Evolutionary conservation across 2,113 vertebrate species (phyloP).

Genomic region (Antigone vipio): DNA sequence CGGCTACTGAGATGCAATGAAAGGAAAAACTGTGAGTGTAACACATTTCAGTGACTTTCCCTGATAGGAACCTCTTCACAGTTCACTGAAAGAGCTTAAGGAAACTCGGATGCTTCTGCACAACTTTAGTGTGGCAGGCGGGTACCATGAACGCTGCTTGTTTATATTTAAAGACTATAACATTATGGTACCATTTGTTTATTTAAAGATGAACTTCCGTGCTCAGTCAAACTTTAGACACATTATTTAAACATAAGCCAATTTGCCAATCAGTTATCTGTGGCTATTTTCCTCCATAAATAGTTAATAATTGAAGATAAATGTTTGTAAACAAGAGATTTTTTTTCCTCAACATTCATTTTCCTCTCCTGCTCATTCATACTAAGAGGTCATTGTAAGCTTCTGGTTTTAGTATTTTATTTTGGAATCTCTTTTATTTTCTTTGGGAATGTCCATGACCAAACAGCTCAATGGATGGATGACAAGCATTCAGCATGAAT

Average conservation of each 20-base stretch:
- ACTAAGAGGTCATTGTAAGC: neutral
- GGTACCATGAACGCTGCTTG: neutral
- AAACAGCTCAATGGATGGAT: neutral
- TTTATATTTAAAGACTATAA: constrained; percentile 66
- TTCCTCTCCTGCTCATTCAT: constrained; percentile 5
- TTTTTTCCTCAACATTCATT: neutral
- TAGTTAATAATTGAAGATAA: constrained; percentile 48
- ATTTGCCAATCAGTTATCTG: constrained; percentile 9
- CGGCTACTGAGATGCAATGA: neutral
- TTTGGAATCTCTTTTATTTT: neutral
- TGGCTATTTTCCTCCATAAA: neutral
- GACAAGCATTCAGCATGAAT: neutral
- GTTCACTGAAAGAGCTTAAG: constrained; percentile 8
- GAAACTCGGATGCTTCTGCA: neutral
- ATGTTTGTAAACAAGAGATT: constrained; percentile 1
- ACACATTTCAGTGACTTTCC: constrained; percentile 1
- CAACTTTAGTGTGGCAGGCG: constrained; percentile 7
- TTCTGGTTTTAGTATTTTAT: neutral
- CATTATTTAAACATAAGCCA: constrained; percentile 55
- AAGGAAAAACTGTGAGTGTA: neutral
- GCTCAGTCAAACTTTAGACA: constrained; percentile 49
- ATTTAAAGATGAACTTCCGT: constrained; percentile 64
- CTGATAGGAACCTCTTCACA: neutral
- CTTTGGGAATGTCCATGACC: neutral
- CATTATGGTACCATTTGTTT: constrained; percentile 58